Base-by-base conservation (phyloP, 1,140 invertebrate genomes). In the Probaryconus sp. region DNA sequence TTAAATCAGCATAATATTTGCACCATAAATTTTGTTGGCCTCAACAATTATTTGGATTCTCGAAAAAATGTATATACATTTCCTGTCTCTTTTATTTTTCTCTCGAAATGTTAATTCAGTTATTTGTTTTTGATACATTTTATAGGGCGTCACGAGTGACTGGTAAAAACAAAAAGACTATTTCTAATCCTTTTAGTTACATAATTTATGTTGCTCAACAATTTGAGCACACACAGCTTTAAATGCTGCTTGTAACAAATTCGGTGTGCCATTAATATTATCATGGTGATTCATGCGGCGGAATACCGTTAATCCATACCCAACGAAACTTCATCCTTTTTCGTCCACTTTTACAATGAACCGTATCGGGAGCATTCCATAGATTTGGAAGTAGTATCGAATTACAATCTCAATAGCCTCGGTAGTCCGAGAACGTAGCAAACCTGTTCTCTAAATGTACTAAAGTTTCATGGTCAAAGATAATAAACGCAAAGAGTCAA, bases 351-450 rank as follows among this genome's bases (percentile, higher is more conserved):
- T 53, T 65, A 51, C 69, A 65, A 60, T 56, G 38, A 58, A 64
- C 45, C 50, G 58, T 75, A 75, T 75, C 50, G 50, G 60, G 58
- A 69, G 58, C 64, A 69, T 75, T 75, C 43, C 56, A 45, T 42
- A 51, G 64, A 75, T 75, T 64, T 64, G 31, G 69, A 51, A 58
- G 42, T 43, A 40, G 40, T 18, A 38, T 45, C 48, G 45, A 55
- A 55, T 68, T 58, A 58, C 35, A 50, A 67, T 67, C 33, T 67
- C 63, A 48, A 67, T 30, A 45, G 37, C 28, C 10, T 33, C 11
- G 58, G 20, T 50, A 47, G 16, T 7, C 18, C 16, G 28, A 28
- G 37, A 51, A 64, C 20, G 38, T 24, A 33, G 30, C 40, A 65
- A 65, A 65, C 50, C 50, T 55, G 61, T 65, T 65, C 48, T 51